Conservation (phyloP, 2,888 invertebrate genomes). For the Notodonta dromedarius region DNA sequence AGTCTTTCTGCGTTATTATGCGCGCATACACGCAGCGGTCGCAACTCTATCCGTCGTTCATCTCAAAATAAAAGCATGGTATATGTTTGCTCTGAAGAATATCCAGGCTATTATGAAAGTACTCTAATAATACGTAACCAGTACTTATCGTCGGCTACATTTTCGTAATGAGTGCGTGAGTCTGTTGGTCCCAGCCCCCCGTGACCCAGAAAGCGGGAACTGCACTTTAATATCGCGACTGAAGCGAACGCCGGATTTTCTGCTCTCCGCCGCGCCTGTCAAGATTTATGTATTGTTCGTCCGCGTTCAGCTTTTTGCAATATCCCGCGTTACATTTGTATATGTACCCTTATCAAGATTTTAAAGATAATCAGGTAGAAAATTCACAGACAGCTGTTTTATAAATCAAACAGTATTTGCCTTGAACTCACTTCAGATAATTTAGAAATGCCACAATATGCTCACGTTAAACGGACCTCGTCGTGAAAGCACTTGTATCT, state of each 20-base stretch:
- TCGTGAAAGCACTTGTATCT: slow-evolving; percentile 15
- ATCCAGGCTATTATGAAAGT: neutral
- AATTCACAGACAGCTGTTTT: too few species aligned
- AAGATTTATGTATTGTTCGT: slow-evolving; percentile 36
- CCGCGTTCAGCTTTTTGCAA: slow-evolving; percentile 37
- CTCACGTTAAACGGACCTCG: slow-evolving; percentile 3
- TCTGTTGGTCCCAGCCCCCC: slow-evolving; percentile 24
- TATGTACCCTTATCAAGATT: too few species aligned
- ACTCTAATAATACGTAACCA: neutral
- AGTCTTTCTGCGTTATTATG: too few species aligned
- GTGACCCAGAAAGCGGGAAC: slow-evolving; percentile 39
- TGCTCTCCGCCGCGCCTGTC: slow-evolving; percentile 33
- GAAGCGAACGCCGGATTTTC: slow-evolving; percentile 37
- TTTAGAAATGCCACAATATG: neutral
- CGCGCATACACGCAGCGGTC: too few species aligned
- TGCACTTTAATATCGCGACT: slow-evolving; percentile 42
- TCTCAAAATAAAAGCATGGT: too few species aligned
- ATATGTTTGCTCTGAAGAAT: too few species aligned
- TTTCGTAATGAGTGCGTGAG: slow-evolving; percentile 38
- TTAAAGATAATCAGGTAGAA: too few species aligned
- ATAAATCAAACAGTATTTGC: too few species aligned
- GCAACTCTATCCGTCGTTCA: too few species aligned
- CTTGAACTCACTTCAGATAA: neutral
- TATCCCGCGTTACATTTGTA: slow-evolving; percentile 16
- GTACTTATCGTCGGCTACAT: slow-evolving; percentile 15